phyloP scores from a whole-genome alignment of 2,888 invertebrate species.

The Eupeodes luniger region DNA sequence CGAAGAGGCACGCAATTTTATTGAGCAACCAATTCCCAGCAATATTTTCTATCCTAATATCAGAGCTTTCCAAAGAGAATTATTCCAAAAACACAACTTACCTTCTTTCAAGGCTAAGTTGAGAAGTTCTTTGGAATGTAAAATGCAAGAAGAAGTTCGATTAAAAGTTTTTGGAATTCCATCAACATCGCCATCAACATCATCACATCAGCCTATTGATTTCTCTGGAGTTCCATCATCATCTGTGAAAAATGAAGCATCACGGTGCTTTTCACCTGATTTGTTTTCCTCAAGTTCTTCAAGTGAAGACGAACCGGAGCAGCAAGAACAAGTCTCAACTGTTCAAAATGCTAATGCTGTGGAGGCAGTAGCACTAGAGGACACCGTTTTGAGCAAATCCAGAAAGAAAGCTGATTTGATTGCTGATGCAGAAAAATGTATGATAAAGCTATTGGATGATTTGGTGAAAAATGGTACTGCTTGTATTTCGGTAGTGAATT shows the following conservation, averaged over 20 bases:
- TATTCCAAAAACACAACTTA: background rate
- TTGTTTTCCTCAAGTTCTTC: constrained; percentile 29
- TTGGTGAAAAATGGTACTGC: constrained; percentile 42
- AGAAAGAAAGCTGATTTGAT: constrained; percentile 20
- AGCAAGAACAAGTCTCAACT: background rate
- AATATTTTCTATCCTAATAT: constrained; percentile 68
- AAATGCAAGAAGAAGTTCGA: constrained; percentile 28
- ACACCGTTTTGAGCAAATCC: background rate
- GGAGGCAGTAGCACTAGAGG: background rate
- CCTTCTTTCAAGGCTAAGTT: constrained; percentile 24
- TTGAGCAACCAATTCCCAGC: constrained; percentile 47
- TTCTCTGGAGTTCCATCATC: constrained; percentile 5
- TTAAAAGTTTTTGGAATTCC: constrained; percentile 29
- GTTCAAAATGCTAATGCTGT: background rate
- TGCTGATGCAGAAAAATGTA: constrained; percentile 50
- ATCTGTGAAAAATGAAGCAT: background rate
- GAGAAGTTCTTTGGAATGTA: constrained; percentile 36
- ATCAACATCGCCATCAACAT: background rate
- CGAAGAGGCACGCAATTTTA: constrained; percentile 59
- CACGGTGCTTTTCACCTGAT: constrained; percentile 38
- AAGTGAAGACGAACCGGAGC: constrained; percentile 26
- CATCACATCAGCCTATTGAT: constrained; percentile 10
- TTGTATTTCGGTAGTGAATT: constrained; percentile 47
- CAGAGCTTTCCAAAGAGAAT: constrained; percentile 30
- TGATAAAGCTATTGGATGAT: constrained; percentile 52